phyloP scores from a whole-genome alignment of 2,888 invertebrate genomes.

The Torymus auratus region DNA sequence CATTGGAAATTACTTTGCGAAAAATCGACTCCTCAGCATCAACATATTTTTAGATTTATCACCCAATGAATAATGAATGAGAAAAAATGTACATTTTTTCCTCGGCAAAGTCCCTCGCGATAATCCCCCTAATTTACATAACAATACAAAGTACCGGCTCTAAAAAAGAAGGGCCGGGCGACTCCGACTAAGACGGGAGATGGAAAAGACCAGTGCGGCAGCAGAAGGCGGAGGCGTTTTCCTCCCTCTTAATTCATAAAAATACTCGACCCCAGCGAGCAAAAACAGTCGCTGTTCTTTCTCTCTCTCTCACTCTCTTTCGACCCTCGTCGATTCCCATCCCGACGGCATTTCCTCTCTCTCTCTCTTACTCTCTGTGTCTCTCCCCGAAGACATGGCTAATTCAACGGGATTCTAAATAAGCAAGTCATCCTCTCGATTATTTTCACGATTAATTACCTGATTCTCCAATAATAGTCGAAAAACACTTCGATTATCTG shows the following conservation, averaged over 20 bases:
- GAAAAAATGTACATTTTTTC: conserved; percentile 42
- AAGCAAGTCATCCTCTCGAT: conserved; percentile 61
- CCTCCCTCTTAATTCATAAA: conserved; percentile 67
- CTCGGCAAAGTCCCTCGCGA: conserved; percentile 44
- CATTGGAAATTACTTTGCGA: background rate
- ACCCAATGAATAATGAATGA: conserved; percentile 44
- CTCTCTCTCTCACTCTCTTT: conserved; percentile 39
- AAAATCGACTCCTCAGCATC: background rate
- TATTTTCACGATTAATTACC: conserved; percentile 60
- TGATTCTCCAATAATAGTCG: conserved; percentile 53
- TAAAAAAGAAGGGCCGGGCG: conserved; percentile 51
- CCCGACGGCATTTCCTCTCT: conserved; percentile 21
- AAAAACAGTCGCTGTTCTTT: conserved; percentile 56
- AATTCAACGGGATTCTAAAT: conserved; percentile 61
- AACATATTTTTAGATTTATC: conserved; percentile 38
- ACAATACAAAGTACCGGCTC: conserved; percentile 56
- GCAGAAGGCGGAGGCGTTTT: conserved; percentile 59
- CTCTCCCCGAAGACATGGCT: conserved; percentile 47
- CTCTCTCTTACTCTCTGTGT: background rate
- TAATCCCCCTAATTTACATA: conserved; percentile 59
- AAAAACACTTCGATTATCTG: conserved; percentile 52
- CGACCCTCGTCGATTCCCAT: conserved; percentile 59
- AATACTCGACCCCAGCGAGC: conserved; percentile 61
- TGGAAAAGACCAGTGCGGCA: conserved; percentile 10
- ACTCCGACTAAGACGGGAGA: conserved; percentile 58